These are phyloP conservation scores for Agonopterix alstromeriana DNA, from an alignment of 2,888 invertebrate species.

Conservation along the genomic window DNA sequence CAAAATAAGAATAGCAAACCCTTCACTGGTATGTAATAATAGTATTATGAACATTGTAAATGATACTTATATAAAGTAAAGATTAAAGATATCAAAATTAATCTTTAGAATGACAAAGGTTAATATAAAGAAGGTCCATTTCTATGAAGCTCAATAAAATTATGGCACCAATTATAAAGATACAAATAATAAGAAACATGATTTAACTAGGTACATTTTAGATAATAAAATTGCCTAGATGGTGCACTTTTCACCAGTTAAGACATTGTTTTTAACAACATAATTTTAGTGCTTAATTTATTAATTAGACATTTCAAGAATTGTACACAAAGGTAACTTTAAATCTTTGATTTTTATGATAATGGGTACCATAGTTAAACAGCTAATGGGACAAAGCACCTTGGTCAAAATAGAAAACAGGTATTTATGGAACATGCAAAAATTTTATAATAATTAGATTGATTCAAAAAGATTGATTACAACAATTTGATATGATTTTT, in stretches of 20 bases:
- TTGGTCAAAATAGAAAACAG: background rate
- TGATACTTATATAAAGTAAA: constrained; percentile 8
- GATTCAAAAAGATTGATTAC: constrained; percentile 18
- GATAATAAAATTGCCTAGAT: constrained; percentile 8
- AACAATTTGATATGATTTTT: constrained; percentile 45
- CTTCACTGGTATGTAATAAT: constrained; percentile 1
- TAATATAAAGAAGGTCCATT: constrained; percentile 15
- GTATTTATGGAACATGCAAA: background rate
- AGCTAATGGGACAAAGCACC: background rate
- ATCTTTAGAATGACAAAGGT: too few species aligned
- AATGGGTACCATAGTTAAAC: background rate
- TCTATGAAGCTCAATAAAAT: constrained; percentile 16
- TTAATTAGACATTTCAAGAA: background rate
- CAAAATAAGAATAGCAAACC: constrained; percentile 1
- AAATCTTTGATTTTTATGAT: background rate
- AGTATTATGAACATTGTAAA: background rate
- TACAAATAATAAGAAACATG: constrained; percentile 13
- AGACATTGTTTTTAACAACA: constrained; percentile 33
- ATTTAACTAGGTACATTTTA: background rate
- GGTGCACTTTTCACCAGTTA: constrained; percentile 26
- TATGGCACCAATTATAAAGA: constrained; percentile 49
- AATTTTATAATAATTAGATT: constrained; percentile 24
- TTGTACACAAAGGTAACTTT: background rate
- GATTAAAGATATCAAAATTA: background rate
- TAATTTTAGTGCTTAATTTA: background rate